Evolutionary conservation across 2,113 vertebrate species (phyloP).

Genomic region (Eurystomus gularis): DNA sequence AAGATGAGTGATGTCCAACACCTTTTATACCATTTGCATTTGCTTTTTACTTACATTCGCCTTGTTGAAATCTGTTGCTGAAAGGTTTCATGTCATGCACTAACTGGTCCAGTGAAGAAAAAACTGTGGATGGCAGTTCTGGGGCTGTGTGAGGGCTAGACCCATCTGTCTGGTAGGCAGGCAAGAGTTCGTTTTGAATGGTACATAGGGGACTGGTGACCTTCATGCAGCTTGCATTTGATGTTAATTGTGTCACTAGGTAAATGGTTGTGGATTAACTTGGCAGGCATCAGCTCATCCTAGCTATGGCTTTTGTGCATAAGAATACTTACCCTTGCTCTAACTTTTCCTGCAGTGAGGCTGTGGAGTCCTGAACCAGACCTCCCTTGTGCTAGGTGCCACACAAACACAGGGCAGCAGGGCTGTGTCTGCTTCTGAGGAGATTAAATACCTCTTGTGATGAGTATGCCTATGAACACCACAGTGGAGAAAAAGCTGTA

Average conservation of each 20-base stretch:
- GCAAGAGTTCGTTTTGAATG: background rate
- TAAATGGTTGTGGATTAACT: background rate
- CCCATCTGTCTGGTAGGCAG: background rate
- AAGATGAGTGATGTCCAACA: background rate
- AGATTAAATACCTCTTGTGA: background rate
- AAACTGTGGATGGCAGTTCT: background rate
- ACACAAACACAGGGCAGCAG: background rate
- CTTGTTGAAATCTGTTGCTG: background rate
- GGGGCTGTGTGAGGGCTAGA: background rate
- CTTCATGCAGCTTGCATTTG: background rate
- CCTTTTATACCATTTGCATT: background rate
- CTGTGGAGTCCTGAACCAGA: background rate
- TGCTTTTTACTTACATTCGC: background rate
- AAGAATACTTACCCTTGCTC: background rate
- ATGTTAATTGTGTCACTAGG: background rate
- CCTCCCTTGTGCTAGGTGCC: background rate
- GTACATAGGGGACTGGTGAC: accelerated
- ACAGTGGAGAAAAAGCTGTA: background rate
- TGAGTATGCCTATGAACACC: background rate
- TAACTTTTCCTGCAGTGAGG: background rate
- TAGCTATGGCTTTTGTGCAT: background rate
- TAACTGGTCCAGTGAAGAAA: background rate
- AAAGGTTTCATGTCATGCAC: background rate
- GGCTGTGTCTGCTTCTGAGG: background rate
- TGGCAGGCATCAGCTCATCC: background rate